Base-by-base conservation (phyloP, 2,888 invertebrate species). In the Himalopsyche japonica region DNA sequence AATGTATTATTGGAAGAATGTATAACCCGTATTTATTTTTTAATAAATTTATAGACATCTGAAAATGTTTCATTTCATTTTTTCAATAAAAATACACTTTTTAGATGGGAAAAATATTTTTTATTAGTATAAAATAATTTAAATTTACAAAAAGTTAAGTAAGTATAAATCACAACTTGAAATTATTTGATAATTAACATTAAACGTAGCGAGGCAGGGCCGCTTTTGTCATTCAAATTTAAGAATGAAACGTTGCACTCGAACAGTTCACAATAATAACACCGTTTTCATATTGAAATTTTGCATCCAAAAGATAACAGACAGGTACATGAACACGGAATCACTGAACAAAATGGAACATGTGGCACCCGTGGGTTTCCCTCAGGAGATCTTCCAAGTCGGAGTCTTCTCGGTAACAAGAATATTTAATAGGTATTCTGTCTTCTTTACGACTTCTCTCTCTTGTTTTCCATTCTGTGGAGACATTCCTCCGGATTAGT, bases 291-390 rank as follows among this genome's bases (percentile, higher is more conserved):
- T 27, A 27, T 30, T 8, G 30, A 70, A 70, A 70, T 70, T 70
- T 70, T 70, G 70, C 27, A 70, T 15, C 27, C 70, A 47, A 64
- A 82, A 37, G 82, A 43, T 43, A 27, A 37, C 77, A 80, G 3
- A 64, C 76, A n/a, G 48, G 57, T 78, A 57, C 79, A 79, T 10
- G 43, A 3, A 20, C 48, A 34, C 34, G 34, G 43, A 43, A 77
- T 84, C 89, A 91, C 89, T 91, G 90, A 88, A 90, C 88, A 90
- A 93, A 92, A 89, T 94, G 94, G 90, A 93, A 94, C 87, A 92
- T 90, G 88, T 92, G 91, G 89, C 94, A 94, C 88, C 95, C 94
- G 88, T 95, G 95, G 88, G 93, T 94, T 90, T 93, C 92, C 91
- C 93, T 92, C 89, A 94, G 92, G 88, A 95, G 91, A 88, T 91